phyloP scores from a whole-genome alignment of 35 echinoderm and acorn worm species.

The Hemicentrotus pulcherrimus region DNA sequence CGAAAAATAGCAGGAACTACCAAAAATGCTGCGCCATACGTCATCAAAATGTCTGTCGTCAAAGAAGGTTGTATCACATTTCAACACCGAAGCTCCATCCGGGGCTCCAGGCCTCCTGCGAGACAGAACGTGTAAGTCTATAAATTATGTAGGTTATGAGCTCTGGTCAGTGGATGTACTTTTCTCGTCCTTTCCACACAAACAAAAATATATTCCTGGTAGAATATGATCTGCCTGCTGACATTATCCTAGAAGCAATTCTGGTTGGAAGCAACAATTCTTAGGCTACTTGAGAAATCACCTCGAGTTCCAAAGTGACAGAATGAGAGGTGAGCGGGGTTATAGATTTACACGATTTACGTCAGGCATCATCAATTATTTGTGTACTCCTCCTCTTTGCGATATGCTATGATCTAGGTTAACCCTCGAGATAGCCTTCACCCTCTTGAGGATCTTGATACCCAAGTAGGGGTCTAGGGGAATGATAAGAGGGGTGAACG shows the following conservation, averaged over 20 bases:
- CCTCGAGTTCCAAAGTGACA: background rate
- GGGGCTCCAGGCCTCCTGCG: background rate
- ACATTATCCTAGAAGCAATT: background rate
- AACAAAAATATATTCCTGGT: background rate
- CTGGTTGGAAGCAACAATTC: background rate
- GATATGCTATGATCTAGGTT: background rate
- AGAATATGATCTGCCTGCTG: background rate
- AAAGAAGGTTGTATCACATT: background rate
- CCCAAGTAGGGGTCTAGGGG: background rate
- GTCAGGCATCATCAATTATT: background rate
- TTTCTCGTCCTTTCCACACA: background rate
- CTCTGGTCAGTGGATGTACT: background rate
- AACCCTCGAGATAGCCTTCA: background rate
- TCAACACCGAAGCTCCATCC: background rate
- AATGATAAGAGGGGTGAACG: background rate
- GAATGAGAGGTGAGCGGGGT: background rate
- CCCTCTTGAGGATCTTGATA: background rate
- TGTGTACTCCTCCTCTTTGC: background rate
- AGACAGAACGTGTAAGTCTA: background rate
- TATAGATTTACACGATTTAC: no score
- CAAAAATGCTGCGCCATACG: background rate
- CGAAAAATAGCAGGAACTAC: background rate
- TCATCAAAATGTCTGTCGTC: background rate
- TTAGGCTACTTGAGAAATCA: background rate
- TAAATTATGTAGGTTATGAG: background rate